Percentiles rank a stretch among this genome's conserved stretches.
These are phyloP conservation scores for Clarias magur DNA, from an alignment of 2,113 vertebrate species.

Conservation along the genomic window DNA sequence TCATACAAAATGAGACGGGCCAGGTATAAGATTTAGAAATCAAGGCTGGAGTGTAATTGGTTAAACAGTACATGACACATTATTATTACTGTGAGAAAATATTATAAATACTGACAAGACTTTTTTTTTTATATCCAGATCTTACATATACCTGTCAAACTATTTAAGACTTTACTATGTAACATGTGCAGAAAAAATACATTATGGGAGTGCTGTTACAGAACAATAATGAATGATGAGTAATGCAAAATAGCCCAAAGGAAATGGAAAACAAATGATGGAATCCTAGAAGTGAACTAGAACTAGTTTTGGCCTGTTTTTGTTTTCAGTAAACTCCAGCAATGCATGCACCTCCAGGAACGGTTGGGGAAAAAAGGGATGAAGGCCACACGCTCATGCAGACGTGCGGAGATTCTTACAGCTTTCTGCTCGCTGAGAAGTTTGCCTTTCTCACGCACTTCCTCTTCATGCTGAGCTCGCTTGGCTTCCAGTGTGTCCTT, in stretches of 20 bases:
- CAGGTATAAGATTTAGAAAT: neutral
- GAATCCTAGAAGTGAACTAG: neutral
- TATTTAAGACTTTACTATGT: neutral
- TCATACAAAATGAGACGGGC: neutral
- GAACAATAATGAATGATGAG: neutral
- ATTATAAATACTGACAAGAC: neutral
- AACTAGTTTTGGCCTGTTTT: neutral
- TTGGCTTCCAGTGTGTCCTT: constrained; percentile 90
- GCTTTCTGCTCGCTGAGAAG: constrained; percentile 96
- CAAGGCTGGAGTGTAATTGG: neutral
- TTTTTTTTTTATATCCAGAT: neutral
- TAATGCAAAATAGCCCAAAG: neutral
- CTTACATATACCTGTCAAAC: constrained; percentile 13
- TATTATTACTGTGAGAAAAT: no score
- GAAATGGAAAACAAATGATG: no score
- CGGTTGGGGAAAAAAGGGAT: neutral
- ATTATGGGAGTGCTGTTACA: neutral
- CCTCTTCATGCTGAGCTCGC: constrained; percentile 89
- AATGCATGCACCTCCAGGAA: neutral
- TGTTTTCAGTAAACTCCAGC: neutral
- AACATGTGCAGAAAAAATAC: neutral
- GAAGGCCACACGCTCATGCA: neutral
- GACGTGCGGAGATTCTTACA: constrained; percentile 68
- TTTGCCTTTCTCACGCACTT: constrained; percentile 91
- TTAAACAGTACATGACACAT: neutral